Evolutionary conservation across 1,140 invertebrate genomes (phyloP), one percentile per base, ranked within the genome.

Genomic region (Bombus consobrinus): DNA sequence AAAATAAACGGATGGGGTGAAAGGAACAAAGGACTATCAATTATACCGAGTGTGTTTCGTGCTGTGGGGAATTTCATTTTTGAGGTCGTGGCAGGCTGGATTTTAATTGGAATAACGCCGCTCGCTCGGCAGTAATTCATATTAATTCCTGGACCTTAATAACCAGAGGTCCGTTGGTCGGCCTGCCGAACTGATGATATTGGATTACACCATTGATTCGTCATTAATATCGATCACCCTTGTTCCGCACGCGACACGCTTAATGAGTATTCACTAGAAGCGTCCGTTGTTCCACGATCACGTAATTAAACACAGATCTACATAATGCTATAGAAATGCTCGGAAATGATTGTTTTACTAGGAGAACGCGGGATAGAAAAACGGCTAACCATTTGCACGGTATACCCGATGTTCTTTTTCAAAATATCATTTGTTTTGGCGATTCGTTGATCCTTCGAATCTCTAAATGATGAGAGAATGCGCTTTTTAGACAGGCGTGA

Each of bases 91-190:
- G 18, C 32, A 62, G 53, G 22, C 32, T 53, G 34, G 32, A 59
- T 69, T 86, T 86, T 86, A 86, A 86, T 86, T 86, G 84, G 79
- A 86, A 82, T 69, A 81, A 86, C 72, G 76, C 64, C 69, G 43
- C 71, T 84, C 71, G 85, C 15, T 6, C 78, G 83, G 68, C 85
- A 81, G n/a, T 88, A 86, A 87, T 86, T 88, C 82, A 85, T 71
- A 86, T 85, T 85, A 85, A 85, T 85, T 81, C 78, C 57, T n/a
- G 41, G 41, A 57, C 83, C 59, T 85, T 85, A 73, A 85, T 85
- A 79, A 81, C 69, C 43, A 25, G 76, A 47, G 41, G 57, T 39
- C 68, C 39, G 69, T 62, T 82, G 32, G 75, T 59, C 53, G 15
- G 68, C 47, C 82, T 84, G 74, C 75, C 76, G 25, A 34, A 34